Evolutionary conservation across 2,888 invertebrate species (phyloP).

Genomic region (Tenodera sinensis): DNA sequence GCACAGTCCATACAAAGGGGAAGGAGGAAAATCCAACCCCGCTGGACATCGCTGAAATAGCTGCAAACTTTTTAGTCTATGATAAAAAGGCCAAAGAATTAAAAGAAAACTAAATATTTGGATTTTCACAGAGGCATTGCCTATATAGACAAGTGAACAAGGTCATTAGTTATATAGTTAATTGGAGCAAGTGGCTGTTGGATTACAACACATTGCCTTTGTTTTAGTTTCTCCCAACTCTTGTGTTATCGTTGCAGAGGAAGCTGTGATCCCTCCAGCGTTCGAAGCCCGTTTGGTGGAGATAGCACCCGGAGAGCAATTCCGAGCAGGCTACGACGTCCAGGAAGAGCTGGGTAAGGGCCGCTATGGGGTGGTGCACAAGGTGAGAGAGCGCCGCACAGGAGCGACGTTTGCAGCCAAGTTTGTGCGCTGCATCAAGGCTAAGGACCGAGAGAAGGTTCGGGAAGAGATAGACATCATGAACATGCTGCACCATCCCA

Average conservation of each 20-base stretch:
- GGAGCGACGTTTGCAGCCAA: slow-evolving; percentile 75
- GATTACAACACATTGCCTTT: too few species aligned
- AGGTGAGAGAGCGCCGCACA: slow-evolving; percentile 62
- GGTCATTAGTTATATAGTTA: too few species aligned
- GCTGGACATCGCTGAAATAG: too few species aligned
- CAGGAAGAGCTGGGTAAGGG: slow-evolving; percentile 74
- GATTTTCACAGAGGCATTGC: too few species aligned
- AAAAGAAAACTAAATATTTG: too few species aligned
- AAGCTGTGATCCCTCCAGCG: slow-evolving; percentile 35
- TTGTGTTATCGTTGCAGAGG: neutral
- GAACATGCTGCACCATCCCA: slow-evolving; percentile 78
- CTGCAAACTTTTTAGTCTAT: too few species aligned
- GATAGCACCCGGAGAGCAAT: slow-evolving; percentile 55
- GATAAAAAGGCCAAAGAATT: too few species aligned
- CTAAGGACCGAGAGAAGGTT: slow-evolving; percentile 71
- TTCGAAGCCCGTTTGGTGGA: slow-evolving; percentile 44
- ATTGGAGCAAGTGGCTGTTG: too few species aligned
- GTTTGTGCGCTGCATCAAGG: slow-evolving; percentile 68
- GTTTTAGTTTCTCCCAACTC: neutral
- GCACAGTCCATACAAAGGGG: too few species aligned
- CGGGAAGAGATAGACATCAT: slow-evolving; percentile 82
- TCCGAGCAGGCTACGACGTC: slow-evolving; percentile 60
- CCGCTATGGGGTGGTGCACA: slow-evolving; percentile 67
- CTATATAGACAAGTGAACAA: too few species aligned
- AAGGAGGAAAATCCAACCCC: too few species aligned